Conservation (phyloP, 2,113 vertebrate species). For the Protobothrops mucrosquamatus region DNA sequence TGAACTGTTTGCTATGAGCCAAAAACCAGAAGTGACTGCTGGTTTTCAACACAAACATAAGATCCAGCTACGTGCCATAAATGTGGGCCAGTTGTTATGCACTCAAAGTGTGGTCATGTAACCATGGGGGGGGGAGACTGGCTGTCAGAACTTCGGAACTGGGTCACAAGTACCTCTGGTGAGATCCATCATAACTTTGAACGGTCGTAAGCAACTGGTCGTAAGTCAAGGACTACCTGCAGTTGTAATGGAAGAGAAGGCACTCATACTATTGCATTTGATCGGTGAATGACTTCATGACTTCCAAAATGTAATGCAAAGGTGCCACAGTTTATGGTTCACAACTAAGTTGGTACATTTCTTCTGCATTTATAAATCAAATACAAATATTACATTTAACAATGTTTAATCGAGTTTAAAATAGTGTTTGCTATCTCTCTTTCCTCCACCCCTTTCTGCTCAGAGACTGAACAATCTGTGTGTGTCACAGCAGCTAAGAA, state of each 20-base stretch:
- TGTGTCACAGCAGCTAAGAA: neutral
- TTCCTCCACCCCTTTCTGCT: neutral
- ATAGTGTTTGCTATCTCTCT: neutral
- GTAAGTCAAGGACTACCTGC: neutral
- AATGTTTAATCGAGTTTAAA: neutral
- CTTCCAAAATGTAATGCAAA: neutral
- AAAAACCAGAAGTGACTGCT: no score
- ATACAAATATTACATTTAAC: neutral
- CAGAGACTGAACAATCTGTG: neutral
- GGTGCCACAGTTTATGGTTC: neutral
- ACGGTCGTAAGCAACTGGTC: no score
- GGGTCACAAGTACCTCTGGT: no score
- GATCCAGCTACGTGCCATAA: no score
- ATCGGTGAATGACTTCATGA: neutral
- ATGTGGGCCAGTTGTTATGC: no score
- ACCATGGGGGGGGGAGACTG: no score
- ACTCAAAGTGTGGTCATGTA: no score
- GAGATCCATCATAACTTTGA: no score
- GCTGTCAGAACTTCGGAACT: no score
- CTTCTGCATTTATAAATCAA: neutral
- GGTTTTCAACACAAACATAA: no score
- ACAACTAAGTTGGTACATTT: neutral
- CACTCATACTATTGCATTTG: neutral
- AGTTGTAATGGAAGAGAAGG: neutral
- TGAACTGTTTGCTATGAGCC: no score